Evolutionary conservation across 2,797 vertebrate genomes (phyloP).

Genomic region (Staurois parvus): DNA sequence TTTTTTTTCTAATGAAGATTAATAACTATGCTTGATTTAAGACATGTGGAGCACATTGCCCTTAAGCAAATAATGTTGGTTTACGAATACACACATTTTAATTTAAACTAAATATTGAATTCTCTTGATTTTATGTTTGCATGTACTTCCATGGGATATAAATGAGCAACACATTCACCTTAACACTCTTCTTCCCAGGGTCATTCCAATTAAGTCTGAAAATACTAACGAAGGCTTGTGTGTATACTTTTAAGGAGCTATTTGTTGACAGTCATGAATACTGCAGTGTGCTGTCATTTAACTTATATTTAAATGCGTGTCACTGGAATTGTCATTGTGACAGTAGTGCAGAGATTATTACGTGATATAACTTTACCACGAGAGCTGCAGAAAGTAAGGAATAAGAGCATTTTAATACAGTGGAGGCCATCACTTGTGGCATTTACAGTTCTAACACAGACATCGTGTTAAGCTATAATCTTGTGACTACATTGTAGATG

Average conservation of each 20-base stretch:
- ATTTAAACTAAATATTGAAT: conserved; percentile 59
- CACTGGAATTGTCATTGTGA: neutral
- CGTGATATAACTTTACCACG: neutral
- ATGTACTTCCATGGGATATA: conserved; percentile 51
- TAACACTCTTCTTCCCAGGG: conserved; percentile 42
- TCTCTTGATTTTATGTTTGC: conserved; percentile 52
- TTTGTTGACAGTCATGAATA: conserved; percentile 25
- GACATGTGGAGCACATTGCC: conserved; percentile 52
- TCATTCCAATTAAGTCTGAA: conserved; percentile 52
- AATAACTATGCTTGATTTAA: conserved; percentile 58
- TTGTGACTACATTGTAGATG: neutral
- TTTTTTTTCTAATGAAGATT: conserved; percentile 58
- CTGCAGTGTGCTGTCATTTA: conserved; percentile 3
- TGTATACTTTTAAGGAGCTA: conserved; percentile 10
- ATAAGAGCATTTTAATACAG: neutral
- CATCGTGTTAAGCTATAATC: neutral
- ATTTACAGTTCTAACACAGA: neutral
- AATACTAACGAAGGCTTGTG: conserved; percentile 15
- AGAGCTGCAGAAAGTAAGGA: neutral
- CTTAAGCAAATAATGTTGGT: conserved; percentile 57
- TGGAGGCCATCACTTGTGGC: neutral
- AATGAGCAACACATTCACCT: conserved; percentile 51
- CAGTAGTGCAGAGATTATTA: neutral
- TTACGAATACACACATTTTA: conserved; percentile 57
- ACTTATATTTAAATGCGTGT: neutral